Base-by-base conservation (phyloP, 2,113 vertebrate genomes). In the Phaethornis superciliosus region DNA sequence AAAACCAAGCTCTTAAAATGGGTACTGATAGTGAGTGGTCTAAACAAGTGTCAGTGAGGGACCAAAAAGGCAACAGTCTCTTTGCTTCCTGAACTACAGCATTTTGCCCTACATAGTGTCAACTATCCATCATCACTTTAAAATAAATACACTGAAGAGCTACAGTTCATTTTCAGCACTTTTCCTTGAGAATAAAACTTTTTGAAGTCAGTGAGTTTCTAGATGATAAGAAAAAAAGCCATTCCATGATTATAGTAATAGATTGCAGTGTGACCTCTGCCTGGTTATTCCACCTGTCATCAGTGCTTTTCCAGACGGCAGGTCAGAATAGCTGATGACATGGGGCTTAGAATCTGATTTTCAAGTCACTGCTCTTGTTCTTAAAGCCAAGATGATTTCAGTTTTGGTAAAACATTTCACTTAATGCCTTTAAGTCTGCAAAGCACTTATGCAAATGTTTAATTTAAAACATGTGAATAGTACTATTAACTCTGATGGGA, bases 361-460 rank as follows among this genome's bases (percentile, higher is more conserved):
- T 87, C 13, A 1, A 70, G 59, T 69, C 78, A 82, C 16, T 54
- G 12, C 6, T 81, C n/a, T 74, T 89, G 15, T 88, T 93, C 69
- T 91, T 69, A 80, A 81, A 87, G 54, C 24, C 51, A 72, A 51
- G 37, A 88, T 24, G 33, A 58, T 15, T 85, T 93, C 78, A 59
- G 51, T 89, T 95, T 95, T 82, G 62, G 71, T 74, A 92, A 91
- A 89, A 59, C 0, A 9, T 70, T 82, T 91, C 18, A 33, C 51
- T 89, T 69, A 63, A 58, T 81, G 23, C 32, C 19, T 89, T 67
- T 60, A 93, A 80, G 52, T 70, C 79, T 83, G 55, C 33, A 89
- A 88, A 88, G 56, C 82, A 93, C 68, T 96, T 95, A 91, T 75
- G 92, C 80, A 94, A 95, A 95, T 96, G 60, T 75, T 93, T 91